phyloP scores from a whole-genome alignment of 2,797 vertebrate species.

The Eidolon dupreanum region DNA sequence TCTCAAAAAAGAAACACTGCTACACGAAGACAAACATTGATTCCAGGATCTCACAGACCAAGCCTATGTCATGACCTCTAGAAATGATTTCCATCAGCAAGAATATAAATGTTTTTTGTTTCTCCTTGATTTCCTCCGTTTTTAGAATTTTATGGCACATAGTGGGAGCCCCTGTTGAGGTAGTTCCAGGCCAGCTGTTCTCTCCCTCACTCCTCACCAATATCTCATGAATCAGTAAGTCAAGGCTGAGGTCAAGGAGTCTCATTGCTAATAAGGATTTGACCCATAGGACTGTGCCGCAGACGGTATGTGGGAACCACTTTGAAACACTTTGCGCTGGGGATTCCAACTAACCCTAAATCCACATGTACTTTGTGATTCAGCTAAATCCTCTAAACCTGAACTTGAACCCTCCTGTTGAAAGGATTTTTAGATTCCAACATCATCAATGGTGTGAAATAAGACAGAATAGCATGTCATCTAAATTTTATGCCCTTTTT shows the following conservation, averaged over 20 bases:
- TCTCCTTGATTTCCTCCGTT: slow-evolving; percentile 50
- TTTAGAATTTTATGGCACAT: slow-evolving; percentile 1
- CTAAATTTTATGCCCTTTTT: not conserved
- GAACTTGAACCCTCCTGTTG: not conserved
- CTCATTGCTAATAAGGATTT: not conserved
- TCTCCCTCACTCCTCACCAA: not conserved
- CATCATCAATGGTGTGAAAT: not conserved
- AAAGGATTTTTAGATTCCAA: not conserved
- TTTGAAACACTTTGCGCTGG: not conserved
- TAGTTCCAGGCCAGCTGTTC: not conserved
- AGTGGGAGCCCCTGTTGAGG: not conserved
- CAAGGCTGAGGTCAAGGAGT: not conserved
- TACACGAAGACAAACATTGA: slow-evolving; percentile 50
- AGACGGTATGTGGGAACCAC: not conserved
- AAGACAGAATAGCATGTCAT: not conserved
- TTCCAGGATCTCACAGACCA: slow-evolving; percentile 57
- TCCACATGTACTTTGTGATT: not conserved
- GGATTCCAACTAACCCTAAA: not conserved
- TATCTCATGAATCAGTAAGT: not conserved
- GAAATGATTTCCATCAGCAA: slow-evolving; percentile 76
- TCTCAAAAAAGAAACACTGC: slow-evolving; percentile 56
- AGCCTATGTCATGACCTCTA: slow-evolving; percentile 53
- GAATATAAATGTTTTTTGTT: slow-evolving; percentile 20
- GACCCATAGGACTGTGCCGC: not conserved
- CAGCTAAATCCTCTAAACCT: not conserved